These are phyloP conservation scores for Theonella swinhoei DNA, from an alignment of 37 sponge, comb jelly and placozoan genomes.

Conservation along the genomic window DNA sequence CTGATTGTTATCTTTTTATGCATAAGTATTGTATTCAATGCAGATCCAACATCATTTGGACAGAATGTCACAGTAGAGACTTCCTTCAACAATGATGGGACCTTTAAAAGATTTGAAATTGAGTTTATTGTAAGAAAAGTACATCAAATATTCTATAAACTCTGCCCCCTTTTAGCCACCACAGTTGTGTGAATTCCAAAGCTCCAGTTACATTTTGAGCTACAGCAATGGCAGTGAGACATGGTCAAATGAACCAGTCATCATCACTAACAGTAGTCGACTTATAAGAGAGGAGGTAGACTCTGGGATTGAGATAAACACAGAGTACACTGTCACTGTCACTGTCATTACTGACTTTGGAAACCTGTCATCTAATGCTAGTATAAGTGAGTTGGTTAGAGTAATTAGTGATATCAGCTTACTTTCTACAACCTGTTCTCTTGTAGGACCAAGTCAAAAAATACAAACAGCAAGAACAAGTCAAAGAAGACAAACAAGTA, in stretches of 20 bases:
- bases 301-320: background rate
- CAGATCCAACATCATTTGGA: background rate
- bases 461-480: too few species aligned
- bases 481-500: too few species aligned
- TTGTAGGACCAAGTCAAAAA: too few species aligned
- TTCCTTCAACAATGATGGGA: background rate
- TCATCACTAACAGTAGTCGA: background rate
- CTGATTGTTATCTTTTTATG: background rate
- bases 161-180: background rate
- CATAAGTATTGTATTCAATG: background rate
- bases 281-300: background rate
- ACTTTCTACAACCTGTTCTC: too few species aligned
- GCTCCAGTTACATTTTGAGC: background rate
- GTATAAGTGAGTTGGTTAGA: background rate
- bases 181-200: background rate
- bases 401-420: too few species aligned
- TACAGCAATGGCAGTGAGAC: background rate
- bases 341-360: background rate
- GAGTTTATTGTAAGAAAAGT: too few species aligned
- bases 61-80: background rate
- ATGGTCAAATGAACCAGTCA: background rate
- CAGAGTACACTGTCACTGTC: background rate
- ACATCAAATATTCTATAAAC: too few species aligned
- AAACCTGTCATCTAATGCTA: background rate
- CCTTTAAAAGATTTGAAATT: background rate